Percentiles rank a stretch among this genome's conserved stretches.
Conservation (phyloP, 2,888 invertebrate genomes). For the Carabus problematicus region DNA sequence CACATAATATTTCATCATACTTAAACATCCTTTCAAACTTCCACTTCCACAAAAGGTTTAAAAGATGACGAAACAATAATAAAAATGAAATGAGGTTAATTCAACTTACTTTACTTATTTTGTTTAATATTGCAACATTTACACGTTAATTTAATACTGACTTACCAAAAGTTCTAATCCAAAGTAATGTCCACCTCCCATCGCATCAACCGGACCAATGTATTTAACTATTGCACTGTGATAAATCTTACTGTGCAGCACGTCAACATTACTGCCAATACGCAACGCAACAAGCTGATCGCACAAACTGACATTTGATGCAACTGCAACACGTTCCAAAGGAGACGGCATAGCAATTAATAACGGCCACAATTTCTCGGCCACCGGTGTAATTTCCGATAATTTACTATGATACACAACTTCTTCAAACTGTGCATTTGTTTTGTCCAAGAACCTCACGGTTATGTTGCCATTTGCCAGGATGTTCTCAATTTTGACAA, state of each 20-base stretch:
- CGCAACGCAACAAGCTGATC: slow-evolving; percentile 56
- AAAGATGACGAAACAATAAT: neutral
- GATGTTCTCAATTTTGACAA: slow-evolving; percentile 55
- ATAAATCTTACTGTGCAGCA: slow-evolving; percentile 53
- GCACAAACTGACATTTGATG: slow-evolving; percentile 58
- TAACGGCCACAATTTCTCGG: slow-evolving; percentile 61
- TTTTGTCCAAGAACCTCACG: slow-evolving; percentile 54
- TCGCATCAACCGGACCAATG: slow-evolving; percentile 63
- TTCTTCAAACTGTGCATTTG: slow-evolving; percentile 54
- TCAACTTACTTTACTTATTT: too few species aligned
- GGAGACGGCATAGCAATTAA: slow-evolving; percentile 62
- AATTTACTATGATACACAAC: slow-evolving; percentile 52
- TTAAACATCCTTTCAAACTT: neutral
- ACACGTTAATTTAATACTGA: neutral
- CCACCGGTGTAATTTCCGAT: slow-evolving; percentile 51
- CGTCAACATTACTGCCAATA: slow-evolving; percentile 58
- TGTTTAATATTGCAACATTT: too few species aligned
- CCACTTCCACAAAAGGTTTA: slow-evolving; percentile 14
- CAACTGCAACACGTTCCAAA: slow-evolving; percentile 62
- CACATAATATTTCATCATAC: neutral
- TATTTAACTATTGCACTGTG: slow-evolving; percentile 61
- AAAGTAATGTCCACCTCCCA: slow-evolving; percentile 63
- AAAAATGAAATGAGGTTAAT: too few species aligned
- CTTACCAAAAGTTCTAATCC: slow-evolving; percentile 66
- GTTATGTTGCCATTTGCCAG: slow-evolving; percentile 48